Percentiles rank a stretch among this genome's conserved stretches.
Evolutionary conservation across 2,113 vertebrate species (phyloP).

Genomic region (Regulus satrapa): DNA sequence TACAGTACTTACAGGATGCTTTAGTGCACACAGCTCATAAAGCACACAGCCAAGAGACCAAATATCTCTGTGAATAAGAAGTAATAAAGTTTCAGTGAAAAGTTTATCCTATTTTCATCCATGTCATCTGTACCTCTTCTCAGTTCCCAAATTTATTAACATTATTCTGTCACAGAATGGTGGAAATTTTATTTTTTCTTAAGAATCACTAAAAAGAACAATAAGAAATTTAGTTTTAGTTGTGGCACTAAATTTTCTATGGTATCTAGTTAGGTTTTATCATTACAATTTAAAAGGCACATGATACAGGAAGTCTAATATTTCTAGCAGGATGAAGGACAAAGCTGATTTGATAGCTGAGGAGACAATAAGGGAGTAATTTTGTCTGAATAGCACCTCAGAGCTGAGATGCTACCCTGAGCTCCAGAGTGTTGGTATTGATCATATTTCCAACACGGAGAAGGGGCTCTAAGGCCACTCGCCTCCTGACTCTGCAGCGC

Average conservation of each 20-base stretch:
- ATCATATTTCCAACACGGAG: not conserved
- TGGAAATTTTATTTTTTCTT: not conserved
- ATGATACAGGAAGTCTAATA: not conserved
- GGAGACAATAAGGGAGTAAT: not conserved
- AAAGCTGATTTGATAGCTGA: not conserved
- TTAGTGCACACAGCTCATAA: constrained; percentile 87
- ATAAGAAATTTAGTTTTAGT: not conserved
- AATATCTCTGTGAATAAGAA: constrained; percentile 79
- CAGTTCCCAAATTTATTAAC: not conserved
- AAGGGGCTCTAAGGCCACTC: not conserved
- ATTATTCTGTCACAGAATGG: not conserved
- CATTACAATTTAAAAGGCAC: not conserved
- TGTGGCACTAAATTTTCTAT: not conserved
- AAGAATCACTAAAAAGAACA: not conserved
- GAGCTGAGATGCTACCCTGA: not conserved
- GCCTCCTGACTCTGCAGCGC: not conserved
- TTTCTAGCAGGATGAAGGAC: not conserved
- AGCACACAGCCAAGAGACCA: constrained; percentile 92
- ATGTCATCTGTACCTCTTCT: not conserved
- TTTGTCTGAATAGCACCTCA: not conserved
- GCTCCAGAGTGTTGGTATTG: not conserved
- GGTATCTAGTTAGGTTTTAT: not conserved
- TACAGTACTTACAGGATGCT: constrained; percentile 82
- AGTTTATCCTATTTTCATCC: not conserved
- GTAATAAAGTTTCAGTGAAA: constrained; percentile 2